These are phyloP conservation scores for Anhinga rufa DNA, from an alignment of 2,113 vertebrate genomes.

Conservation along the genomic window DNA sequence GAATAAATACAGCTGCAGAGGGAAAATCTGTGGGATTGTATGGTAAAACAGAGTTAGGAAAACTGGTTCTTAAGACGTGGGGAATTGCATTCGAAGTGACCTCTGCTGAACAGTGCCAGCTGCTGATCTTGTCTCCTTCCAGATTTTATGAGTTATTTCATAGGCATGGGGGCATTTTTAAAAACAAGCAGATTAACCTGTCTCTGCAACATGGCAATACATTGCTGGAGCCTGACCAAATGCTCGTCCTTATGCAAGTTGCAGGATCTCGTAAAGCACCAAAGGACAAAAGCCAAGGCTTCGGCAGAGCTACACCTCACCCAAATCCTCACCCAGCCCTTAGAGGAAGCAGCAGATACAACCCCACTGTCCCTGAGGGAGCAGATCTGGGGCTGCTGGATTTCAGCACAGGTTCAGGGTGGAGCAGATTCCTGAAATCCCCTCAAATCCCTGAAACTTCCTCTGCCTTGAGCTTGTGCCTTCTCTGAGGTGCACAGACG, in stretches of 20 bases:
- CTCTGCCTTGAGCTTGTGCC: background rate
- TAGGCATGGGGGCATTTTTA: background rate
- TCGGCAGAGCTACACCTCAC: background rate
- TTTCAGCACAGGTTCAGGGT: background rate
- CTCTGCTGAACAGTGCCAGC: background rate
- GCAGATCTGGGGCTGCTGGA: background rate
- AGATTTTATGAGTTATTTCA: background rate
- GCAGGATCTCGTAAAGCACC: background rate
- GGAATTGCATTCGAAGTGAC: background rate
- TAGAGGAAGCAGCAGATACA: background rate
- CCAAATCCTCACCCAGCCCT: background rate
- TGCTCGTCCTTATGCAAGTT: background rate
- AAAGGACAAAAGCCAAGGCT: background rate
- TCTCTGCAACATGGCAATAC: background rate
- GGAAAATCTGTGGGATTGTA: background rate
- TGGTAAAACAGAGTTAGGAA: background rate
- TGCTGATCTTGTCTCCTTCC: background rate
- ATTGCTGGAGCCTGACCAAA: background rate
- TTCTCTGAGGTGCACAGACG: background rate
- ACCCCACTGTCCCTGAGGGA: background rate
- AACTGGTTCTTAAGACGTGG: background rate
- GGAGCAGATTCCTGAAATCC: background rate
- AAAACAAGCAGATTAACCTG: background rate
- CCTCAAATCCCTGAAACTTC: background rate
- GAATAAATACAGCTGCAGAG: background rate